Evolutionary conservation across 2,113 vertebrate species (phyloP), one percentile per base, ranked within the genome.

Genomic region (Vicugna pacos): DNA sequence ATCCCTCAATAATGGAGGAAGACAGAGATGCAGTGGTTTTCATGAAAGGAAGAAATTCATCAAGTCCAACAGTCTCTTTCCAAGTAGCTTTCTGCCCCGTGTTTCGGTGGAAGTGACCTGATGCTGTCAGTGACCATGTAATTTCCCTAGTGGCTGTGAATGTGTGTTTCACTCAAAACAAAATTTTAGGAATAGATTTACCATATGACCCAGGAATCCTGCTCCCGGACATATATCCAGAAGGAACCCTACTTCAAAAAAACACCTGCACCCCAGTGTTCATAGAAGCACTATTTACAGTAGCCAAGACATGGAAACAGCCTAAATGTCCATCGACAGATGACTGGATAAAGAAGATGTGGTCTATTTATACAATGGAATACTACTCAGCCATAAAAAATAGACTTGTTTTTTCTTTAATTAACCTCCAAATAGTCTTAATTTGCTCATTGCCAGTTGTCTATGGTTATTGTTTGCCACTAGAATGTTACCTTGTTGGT

Each of bases 71-170:
- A 0, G 0, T 16, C 16, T 17, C 62, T 38, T 65, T 20, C n/a
- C 28, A 6, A 56, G 17, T 2, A 5, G 12, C 6, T 32, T 32
- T 62, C 10, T 30, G 22, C 12, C 58, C 26, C 26, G 24, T 5
- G 9, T 62, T 8, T 67, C 2, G 0, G 3, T 4, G 22, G n/a
- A 6, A 50, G 4, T 11, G 2, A 8, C 32, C 32, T 38, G 0
- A 19, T 14, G 11, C 16, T 5, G 1, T 42, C 28, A 1, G 3
- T 50, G 13, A 17, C 17, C 38, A 42, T 54, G 35, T 15, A 0
- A 0, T 38, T 73, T 50, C 30, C 28, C 52, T 32, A 13, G 6
- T 2, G 46, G 3, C 35, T 48, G 8, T 26, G 19, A 1, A 13
- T 64, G 24, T 76, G 2, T 28, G 3, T 12, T 73, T 38, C 35